Base-by-base conservation (phyloP, 2,797 vertebrate genomes). In the Cottoperca gobio region DNA sequence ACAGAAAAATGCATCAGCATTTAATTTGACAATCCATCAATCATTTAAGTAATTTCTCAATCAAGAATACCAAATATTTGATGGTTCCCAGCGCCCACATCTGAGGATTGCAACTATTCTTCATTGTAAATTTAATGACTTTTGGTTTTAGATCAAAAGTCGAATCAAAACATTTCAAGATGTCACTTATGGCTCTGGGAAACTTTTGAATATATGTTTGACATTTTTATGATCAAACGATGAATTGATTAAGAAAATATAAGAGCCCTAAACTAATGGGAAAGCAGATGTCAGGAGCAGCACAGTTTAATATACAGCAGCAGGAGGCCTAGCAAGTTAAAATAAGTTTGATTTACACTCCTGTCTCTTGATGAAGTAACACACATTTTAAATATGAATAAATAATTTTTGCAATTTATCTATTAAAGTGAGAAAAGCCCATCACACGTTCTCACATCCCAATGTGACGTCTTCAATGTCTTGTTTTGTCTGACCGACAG, bases 221-320 rank as follows among this genome's bases (percentile, higher is more conserved):
- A 13, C 17, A 49, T 8, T 50, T 49, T 35, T 35, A 31, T 53
- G 26, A 10, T 17, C n/a, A 9, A 17, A 13, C 3, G 5, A 59
- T 59, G 2, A 2, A 28, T 61, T 28, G 11, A 8, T 4, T 2
- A 26, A n/a, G 24, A 12, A 61, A 45, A 45, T 9, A 26, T 10
- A 8, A 9, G 33, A 33, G 17, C 17, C 21, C 33, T 65, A 42
- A 42, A 52, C 13, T 4, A 24, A 14, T 39, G 35, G 5, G 14
- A 2, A 26, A 26, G 53, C 26, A 53, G 0, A 0, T 16, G 26
- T 14, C 26, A 8, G 17, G 0, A 31, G 5, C 4, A 33, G 13
- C 26, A 19, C n/a, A 28, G 19, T 4, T 2, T 33, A 21, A 8
- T 12, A 13, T 12, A 5, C 1, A 24, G 16, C 28, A 57, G 53